A percentile compares a stretch with the other conserved stretches of the same genome.
phyloP scores from a whole-genome alignment of 2,888 invertebrate genomes.

The Elaeidobius kamerunicus region DNA sequence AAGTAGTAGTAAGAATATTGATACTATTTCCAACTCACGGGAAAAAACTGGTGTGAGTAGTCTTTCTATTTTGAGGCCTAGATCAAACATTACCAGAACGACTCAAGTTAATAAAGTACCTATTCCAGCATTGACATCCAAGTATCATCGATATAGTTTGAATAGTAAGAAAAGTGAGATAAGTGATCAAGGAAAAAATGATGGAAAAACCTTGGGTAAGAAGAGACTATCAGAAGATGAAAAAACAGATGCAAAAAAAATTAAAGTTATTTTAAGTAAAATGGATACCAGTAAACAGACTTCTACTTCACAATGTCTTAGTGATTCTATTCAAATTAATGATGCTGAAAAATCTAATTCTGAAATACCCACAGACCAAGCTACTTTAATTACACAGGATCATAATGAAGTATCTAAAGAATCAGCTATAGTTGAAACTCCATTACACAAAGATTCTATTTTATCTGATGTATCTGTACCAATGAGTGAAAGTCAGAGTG shows the following conservation, averaged over 20 bases:
- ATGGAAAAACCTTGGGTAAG: conserved; percentile 1
- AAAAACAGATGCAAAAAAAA: conserved; percentile 7
- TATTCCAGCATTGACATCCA: conserved; percentile 47
- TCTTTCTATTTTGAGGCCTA: conserved; percentile 19
- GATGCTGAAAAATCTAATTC: no score
- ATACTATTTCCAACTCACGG: conserved; percentile 1
- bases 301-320: background rate
- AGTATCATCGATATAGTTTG: conserved; percentile 35
- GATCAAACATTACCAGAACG: conserved; percentile 41
- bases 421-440: no score
- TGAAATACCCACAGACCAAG: no score
- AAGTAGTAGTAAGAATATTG: background rate
- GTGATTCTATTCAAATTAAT: background rate
- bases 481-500: no score
- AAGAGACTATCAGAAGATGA: conserved; percentile 2
- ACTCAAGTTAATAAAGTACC: conserved; percentile 50
- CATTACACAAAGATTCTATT: no score
- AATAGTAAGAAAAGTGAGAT: background rate
- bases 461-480: no score
- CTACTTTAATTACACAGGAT: no score
- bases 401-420: no score
- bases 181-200: background rate
- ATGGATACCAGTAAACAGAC: conserved; percentile 18
- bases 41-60: background rate
- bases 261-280: no score